Percentiles rank a stretch among this genome's conserved stretches.
Evolutionary conservation across 2,888 invertebrate species (phyloP).

Genomic region (Oscheius onirici): DNA sequence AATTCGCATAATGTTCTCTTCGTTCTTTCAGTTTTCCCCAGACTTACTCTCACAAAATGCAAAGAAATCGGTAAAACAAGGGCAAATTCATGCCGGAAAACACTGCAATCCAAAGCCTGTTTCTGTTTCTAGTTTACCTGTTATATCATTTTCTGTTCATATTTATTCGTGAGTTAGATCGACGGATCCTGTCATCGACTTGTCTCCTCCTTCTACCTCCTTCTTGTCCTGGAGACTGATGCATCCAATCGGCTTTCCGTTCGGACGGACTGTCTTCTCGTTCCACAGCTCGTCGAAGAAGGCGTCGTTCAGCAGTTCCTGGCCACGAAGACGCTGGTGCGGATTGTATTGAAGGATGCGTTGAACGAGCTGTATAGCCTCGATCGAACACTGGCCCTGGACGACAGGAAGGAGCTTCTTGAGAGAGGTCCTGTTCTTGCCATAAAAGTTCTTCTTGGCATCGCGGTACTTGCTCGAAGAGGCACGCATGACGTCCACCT

Average conservation of each 20-base stretch:
- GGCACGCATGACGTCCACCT: constrained; percentile 13
- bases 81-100: no score
- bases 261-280: constrained; percentile 23
- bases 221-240: constrained; percentile 7
- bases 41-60: no score
- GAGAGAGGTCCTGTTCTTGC: not conserved
- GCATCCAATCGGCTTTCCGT: constrained; percentile 35
- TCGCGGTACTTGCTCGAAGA: constrained; percentile 6
- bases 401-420: not conserved
- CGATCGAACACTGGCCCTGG: constrained; percentile 28
- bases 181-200: constrained; percentile 35
- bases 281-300: constrained; percentile 42
- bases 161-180: not conserved
- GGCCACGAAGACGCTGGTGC: constrained; percentile 36
- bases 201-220: constrained; percentile 35
- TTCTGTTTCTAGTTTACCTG: no score
- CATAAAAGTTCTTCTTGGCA: not conserved
- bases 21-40: no score
- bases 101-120: no score
- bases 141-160: no score
- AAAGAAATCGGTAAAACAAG: no score
- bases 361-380: constrained; percentile 33
- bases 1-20: no score
- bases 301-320: constrained; percentile 40
- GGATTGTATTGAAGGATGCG: constrained; percentile 53